These are phyloP conservation scores for Ranitomeya variabilis DNA, from an alignment of 2,113 vertebrate species.

Conservation along the genomic window DNA sequence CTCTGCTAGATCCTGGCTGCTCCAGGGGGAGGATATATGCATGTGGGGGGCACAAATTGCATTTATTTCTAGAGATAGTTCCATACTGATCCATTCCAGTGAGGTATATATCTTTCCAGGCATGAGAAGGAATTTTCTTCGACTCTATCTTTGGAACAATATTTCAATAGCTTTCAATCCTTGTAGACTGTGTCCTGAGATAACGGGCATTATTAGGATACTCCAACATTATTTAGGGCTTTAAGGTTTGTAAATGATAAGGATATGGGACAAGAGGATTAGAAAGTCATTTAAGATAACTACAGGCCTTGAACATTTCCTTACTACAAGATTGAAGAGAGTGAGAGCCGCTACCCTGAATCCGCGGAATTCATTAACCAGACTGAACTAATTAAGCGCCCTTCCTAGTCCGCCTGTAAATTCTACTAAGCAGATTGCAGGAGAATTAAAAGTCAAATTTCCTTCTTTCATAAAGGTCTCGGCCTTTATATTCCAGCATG, in stretches of 20 bases:
- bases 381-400: conserved; percentile 49
- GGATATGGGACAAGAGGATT: conserved; percentile 55
- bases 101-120: conserved; percentile 14
- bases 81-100: conserved; percentile 29
- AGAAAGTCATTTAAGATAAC: conserved; percentile 58
- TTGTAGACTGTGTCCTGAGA: conserved; percentile 53
- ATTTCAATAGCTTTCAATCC: conserved; percentile 55
- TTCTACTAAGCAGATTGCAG: conserved; percentile 40
- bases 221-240: conserved; percentile 54
- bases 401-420: conserved; percentile 11
- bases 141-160: conserved; percentile 55
- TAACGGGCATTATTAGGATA: conserved; percentile 50
- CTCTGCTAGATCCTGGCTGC: background rate
- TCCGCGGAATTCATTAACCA: conserved; percentile 14
- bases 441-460: conserved; percentile 24
- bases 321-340: conserved; percentile 29
- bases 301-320: conserved; percentile 54
- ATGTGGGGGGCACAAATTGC: conserved; percentile 9
- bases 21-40: background rate
- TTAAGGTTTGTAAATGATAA: conserved; percentile 58
- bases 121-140: conserved; percentile 41
- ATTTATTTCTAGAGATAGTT: conserved; percentile 22
- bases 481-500: background rate
- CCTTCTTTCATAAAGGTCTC: background rate
- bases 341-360: conserved; percentile 1